Conservation (phyloP, 2,113 vertebrate genomes). For the Axis porcinus region DNA sequence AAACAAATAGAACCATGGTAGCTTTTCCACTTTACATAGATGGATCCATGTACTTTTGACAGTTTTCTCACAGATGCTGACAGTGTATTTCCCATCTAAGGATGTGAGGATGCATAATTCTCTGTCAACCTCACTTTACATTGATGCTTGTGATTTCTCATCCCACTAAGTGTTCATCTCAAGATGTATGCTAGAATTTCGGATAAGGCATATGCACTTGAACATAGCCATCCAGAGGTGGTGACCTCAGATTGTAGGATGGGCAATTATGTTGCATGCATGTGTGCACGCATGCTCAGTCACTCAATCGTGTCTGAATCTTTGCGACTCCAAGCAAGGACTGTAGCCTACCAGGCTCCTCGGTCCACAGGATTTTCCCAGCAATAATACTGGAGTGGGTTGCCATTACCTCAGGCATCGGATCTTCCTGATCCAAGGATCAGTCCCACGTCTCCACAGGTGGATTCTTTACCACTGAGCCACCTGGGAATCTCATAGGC, state of each 20-base stretch:
- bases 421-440: neutral
- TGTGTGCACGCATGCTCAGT: fast-evolving
- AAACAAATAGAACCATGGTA: neutral
- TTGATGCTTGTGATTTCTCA: neutral
- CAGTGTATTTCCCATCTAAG: neutral
- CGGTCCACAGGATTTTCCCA: neutral
- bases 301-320: fast-evolving
- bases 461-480: neutral
- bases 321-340: neutral
- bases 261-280: neutral
- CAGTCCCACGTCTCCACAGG: too few relatives aligned
- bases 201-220: neutral
- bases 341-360: neutral
- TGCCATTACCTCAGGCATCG: neutral
- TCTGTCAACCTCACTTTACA: neutral
- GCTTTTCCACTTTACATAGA: neutral
- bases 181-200: neutral
- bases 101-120: neutral
- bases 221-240: neutral
- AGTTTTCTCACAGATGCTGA: neutral
- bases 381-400: neutral
- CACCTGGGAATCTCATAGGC: neutral
- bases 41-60: neutral
- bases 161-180: neutral
- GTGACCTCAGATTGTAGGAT: too few relatives aligned